phyloP scores from a whole-genome alignment of 92 coral and sea anemone genomes.

The Epizoanthus illoricatus region DNA sequence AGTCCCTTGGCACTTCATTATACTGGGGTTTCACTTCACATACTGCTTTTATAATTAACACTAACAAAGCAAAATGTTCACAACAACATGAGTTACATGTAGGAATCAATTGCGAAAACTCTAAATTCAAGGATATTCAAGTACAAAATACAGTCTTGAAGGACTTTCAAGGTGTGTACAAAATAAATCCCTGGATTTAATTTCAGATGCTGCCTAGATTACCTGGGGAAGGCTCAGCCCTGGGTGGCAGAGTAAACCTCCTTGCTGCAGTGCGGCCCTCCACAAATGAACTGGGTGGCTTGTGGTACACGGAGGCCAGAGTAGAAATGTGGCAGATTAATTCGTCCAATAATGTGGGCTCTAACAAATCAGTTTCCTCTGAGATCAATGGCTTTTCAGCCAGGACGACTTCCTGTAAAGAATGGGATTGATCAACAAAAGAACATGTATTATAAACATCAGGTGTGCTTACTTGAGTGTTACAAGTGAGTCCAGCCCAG shows the following conservation, averaged over 20 bases:
- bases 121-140: too few species aligned
- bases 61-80: too few species aligned
- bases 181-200: too few species aligned
- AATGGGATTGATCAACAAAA: conserved; percentile 7
- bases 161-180: too few species aligned
- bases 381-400: conserved; percentile 98
- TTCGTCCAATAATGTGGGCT: conserved; percentile 96
- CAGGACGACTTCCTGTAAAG: conserved; percentile 93
- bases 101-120: too few species aligned
- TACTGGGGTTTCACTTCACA: too few species aligned
- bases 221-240: conserved; percentile 99
- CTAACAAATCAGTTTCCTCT: conserved; percentile 96
- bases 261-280: conserved; percentile 99
- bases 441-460: not conserved
- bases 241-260: conserved; percentile 93
- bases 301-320: conserved; percentile 97
- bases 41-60: too few species aligned
- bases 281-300: conserved; percentile 99
- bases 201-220: not conserved
- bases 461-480: not conserved
- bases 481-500: too few species aligned
- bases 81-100: too few species aligned
- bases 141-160: too few species aligned
- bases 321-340: conserved; percentile 98
- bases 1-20: too few species aligned